Percentiles rank a stretch among this genome's conserved stretches.
Conservation (phyloP, 2,888 invertebrate species). For the Drosophila sordidapex region DNA sequence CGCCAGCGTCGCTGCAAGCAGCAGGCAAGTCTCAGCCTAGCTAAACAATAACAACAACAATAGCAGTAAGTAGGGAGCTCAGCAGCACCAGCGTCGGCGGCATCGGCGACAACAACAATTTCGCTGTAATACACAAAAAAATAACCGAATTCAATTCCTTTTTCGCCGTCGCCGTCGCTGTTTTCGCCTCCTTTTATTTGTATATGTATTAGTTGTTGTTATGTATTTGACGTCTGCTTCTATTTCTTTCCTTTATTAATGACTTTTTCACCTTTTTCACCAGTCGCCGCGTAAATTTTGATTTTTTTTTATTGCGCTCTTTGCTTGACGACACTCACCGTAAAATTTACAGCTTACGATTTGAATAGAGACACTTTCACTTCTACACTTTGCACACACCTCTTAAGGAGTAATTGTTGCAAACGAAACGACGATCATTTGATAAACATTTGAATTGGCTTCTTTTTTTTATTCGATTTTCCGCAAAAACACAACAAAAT, state of each 20-base stretch:
- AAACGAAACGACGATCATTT: constrained; percentile 64
- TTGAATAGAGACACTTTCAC: constrained; percentile 42
- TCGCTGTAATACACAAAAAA: constrained; percentile 72
- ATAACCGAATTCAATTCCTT: constrained; percentile 59
- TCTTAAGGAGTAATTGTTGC: constrained; percentile 71
- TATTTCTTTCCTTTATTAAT: constrained; percentile 65
- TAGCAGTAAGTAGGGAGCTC: constrained; percentile 35
- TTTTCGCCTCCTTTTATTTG: constrained; percentile 56
- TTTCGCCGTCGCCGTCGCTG: constrained; percentile 55
- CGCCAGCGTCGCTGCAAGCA: constrained; percentile 45
- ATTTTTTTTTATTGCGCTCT: constrained; percentile 19
- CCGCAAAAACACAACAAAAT: constrained; percentile 72
- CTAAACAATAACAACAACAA: constrained; percentile 50
- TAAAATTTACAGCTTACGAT: constrained; percentile 58
- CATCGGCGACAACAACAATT: constrained; percentile 56
- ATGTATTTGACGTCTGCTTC: constrained; percentile 50
- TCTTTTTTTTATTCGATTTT: constrained; percentile 69
- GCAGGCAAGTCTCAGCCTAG: constrained; percentile 52
- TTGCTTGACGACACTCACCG: constrained; percentile 63
- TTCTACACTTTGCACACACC: constrained; percentile 52
- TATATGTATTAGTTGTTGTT: constrained; percentile 45
- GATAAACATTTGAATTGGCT: constrained; percentile 61
- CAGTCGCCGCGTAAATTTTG: constrained; percentile 60
- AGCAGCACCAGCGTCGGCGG: constrained; percentile 33
- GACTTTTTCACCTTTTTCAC: constrained; percentile 75